A percentile compares a stretch with the other conserved stretches of the same genome.
phyloP scores from a whole-genome alignment of 2,797 vertebrate genomes.

The Sebastes iracundus region DNA sequence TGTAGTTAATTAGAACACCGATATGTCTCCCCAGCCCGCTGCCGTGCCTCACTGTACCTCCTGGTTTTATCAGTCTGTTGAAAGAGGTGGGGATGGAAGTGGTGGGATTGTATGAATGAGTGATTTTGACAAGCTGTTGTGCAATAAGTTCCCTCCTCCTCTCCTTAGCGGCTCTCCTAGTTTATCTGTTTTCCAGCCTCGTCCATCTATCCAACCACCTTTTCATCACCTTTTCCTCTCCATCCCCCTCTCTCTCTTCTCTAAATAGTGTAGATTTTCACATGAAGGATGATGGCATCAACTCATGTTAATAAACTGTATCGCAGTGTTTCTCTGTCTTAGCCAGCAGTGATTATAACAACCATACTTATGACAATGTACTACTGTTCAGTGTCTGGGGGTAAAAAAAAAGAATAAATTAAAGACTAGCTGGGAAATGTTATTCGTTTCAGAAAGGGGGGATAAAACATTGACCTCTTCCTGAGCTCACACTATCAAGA shows the following conservation, averaged over 20 bases:
- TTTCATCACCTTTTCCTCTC: neutral
- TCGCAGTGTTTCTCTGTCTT: slow-evolving; percentile 35
- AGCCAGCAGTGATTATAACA: slow-evolving; percentile 28
- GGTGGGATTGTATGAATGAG: slow-evolving; percentile 3
- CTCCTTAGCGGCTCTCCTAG: neutral
- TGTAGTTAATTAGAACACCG: slow-evolving; percentile 29
- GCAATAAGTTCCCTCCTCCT: slow-evolving; percentile 19
- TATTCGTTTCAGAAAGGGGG: slow-evolving; percentile 22
- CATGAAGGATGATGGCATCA: slow-evolving; percentile 29
- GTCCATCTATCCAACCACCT: neutral
- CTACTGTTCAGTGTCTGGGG: slow-evolving; percentile 26
- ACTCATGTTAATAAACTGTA: slow-evolving; percentile 54
- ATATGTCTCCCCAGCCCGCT: neutral
- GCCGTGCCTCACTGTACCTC: slow-evolving; percentile 20
- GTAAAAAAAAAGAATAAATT: slow-evolving; percentile 12
- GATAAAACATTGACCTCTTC: slow-evolving; percentile 30
- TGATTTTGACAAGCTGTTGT: slow-evolving; percentile 38
- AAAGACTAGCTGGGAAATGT: slow-evolving; percentile 22
- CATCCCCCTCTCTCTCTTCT: neutral
- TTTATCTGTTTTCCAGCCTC: neutral
- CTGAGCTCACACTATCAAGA: slow-evolving; percentile 22
- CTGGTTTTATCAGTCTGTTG: slow-evolving; percentile 7
- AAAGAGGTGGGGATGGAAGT: neutral
- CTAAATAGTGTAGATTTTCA: slow-evolving; percentile 50
- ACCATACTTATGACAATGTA: slow-evolving; percentile 30